These are phyloP conservation scores for Microplitis manilae DNA, from an alignment of 2,888 invertebrate species.

Conservation along the genomic window DNA sequence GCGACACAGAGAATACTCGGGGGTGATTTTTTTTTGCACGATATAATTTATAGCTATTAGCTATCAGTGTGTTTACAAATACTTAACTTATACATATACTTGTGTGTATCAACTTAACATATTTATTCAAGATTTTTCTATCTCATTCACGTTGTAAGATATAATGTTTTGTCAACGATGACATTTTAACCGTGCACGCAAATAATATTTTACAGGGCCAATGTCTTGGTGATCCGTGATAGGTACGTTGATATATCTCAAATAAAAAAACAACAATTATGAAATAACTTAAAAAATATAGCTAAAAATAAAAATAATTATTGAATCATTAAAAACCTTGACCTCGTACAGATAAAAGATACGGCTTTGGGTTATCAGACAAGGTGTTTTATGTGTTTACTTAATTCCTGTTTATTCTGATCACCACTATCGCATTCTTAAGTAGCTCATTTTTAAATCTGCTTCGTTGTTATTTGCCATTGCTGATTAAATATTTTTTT, in stretches of 20 bases:
- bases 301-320: not conserved
- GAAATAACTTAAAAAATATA: not conserved
- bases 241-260: not conserved
- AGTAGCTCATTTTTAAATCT: constrained; percentile 4
- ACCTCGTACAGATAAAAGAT: constrained; percentile 28
- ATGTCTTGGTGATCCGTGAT: not conserved
- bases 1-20: not conserved
- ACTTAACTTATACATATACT: not conserved
- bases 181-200: not conserved
- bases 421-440: no score
- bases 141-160: not conserved
- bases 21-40: not conserved
- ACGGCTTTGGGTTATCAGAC: constrained; percentile 30
- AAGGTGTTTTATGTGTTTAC: not conserved
- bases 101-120: not conserved
- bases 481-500: not conserved
- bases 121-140: not conserved
- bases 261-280: not conserved
- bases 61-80: not conserved
- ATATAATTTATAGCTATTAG: not conserved
- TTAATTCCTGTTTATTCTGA: not conserved
- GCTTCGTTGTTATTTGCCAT: not conserved
- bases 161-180: not conserved
- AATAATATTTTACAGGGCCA: constrained; percentile 1
- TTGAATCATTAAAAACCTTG: constrained; percentile 25